Base-by-base conservation (phyloP, 2,113 vertebrate species). In the Leptocoma aspasia region DNA sequence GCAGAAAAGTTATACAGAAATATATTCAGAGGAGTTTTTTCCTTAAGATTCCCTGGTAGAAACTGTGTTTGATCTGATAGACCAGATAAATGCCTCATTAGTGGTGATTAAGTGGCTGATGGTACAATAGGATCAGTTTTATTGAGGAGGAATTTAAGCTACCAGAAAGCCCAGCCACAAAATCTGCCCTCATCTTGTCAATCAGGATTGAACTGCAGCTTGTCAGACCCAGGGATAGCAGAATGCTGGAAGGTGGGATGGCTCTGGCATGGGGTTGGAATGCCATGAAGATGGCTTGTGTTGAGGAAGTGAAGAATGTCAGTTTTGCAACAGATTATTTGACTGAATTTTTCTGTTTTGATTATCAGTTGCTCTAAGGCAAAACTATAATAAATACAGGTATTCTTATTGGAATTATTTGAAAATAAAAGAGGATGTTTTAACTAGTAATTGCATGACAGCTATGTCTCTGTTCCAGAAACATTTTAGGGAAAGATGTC, bases 211-310 rank as follows among this genome's bases (percentile, higher is more conserved):
- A 18, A 13, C 11, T 52, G 56, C 47, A 49, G 78, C 10, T 9
- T 35, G 52, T 71, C 28, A 59, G 42, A 31, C 3, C 19, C 26
- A 14, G 61, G n/a, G 24, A 5, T 0, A 52, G 37, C 15, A 1
- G 39, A 23, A 47, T 20, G 49, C 45, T 35, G 8, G 11, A 13
- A 47, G 9, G 15, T 2, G 21, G 66, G 44, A 5, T 30, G 56
- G 37, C 41, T 69, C 31, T 54, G 28, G 41, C 41, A 5, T 2
- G 2, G 2, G 10, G 22, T 11, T 9, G 68, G 14, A 13, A 35
- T 54, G 41, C 54, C 14, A 0, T 3, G 42, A 1, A 1, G 3
- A 30, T 18, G 45, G 5, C 44, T 44, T 17, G 1, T 7, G 7
- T 2, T 8, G 35, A 19, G n/a, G 20, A 54, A 19, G 2, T 44